Conservation (phyloP, 2,113 vertebrate species). For the Chionomys nivalis region DNA sequence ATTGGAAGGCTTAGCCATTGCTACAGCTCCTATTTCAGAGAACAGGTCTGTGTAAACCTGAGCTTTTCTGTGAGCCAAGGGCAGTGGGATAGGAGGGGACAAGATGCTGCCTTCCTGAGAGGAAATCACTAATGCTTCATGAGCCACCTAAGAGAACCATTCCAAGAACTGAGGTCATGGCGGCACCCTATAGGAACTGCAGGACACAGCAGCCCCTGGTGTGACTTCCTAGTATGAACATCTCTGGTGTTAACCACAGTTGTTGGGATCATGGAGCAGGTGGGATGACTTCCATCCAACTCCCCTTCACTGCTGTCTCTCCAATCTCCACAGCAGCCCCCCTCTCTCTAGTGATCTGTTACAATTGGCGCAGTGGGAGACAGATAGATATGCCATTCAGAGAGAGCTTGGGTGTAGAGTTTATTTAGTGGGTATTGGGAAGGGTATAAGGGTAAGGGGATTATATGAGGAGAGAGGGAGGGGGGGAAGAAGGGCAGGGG, state of each 20-base stretch:
- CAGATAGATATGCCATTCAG: too few species aligned
- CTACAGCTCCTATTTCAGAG: background rate
- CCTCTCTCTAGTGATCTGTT: too few species aligned
- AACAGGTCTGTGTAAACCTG: background rate
- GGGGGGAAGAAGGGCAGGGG: too few species aligned
- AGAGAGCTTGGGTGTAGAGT: too few species aligned
- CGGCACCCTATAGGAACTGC: background rate
- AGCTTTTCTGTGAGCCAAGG: background rate
- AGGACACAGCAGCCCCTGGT: background rate
- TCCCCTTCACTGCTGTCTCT: background rate
- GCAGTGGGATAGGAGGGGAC: background rate
- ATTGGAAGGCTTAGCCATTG: background rate
- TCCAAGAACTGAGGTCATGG: too few species aligned
- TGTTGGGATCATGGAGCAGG: too few species aligned
- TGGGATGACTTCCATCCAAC: background rate
- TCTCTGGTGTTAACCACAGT: too few species aligned
- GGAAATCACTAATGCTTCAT: background rate
- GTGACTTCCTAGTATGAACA: background rate
- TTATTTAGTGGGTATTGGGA: too few species aligned
- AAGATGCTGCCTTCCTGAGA: background rate
- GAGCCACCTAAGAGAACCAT: background rate
- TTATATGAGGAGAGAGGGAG: too few species aligned
- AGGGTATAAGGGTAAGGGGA: too few species aligned
- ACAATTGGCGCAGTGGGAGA: too few species aligned
- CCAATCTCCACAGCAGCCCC: background rate